phyloP scores from a whole-genome alignment of 2,113 vertebrate genomes.

The Ovis canadensis region DNA sequence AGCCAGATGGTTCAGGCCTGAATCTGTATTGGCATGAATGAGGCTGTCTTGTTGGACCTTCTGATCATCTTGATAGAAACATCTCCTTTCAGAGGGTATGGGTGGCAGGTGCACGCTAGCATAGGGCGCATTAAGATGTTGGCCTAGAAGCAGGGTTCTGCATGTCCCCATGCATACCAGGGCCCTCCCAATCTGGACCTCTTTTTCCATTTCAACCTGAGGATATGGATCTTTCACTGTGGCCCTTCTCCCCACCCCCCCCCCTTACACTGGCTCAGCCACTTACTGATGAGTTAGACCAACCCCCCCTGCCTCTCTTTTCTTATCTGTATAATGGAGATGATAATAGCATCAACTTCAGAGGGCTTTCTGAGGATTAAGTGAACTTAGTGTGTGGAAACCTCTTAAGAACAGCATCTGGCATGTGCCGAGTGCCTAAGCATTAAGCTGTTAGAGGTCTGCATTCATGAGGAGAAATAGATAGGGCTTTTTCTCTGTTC shows the following conservation, averaged over 20 bases:
- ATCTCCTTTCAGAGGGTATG: not conserved
- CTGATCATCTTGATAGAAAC: not conserved
- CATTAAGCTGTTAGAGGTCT: not conserved
- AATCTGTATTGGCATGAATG: not conserved
- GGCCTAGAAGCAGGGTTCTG: not conserved
- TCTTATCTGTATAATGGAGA: not conserved
- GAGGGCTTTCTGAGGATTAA: not conserved
- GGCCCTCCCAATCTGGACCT: not conserved
- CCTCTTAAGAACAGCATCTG: not conserved
- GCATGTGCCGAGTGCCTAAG: not conserved
- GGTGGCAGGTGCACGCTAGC: not conserved
- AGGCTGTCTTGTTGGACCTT: not conserved
- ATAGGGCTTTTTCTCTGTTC: not conserved
- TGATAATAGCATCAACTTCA: not conserved
- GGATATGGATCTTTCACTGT: not conserved
- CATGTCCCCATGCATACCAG: not conserved
- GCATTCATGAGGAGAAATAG: not conserved
- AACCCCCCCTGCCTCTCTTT: not conserved
- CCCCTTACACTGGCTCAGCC: not conserved
- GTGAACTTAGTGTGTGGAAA: not conserved
- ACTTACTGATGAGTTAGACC: not conserved
- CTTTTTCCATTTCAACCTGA: not conserved
- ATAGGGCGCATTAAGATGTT: not conserved
- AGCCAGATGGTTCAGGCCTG: not conserved
- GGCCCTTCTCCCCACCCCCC: not conserved